Base-by-base conservation (phyloP, 2,888 invertebrate species). In the Volucella zonaria region DNA sequence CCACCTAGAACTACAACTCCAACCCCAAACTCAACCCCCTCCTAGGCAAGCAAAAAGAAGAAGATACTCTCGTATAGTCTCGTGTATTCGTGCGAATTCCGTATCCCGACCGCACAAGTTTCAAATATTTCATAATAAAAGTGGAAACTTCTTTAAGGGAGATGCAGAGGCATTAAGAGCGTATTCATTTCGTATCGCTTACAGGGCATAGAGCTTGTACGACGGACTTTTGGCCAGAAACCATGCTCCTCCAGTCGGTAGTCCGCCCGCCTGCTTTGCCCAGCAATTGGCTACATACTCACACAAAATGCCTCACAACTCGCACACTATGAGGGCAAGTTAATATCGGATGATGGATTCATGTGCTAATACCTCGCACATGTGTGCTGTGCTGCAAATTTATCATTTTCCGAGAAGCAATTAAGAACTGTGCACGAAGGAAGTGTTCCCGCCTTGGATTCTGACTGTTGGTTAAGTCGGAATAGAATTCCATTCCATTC, bases 101-200 rank as follows among this genome's bases (percentile, higher is more conserved):
- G 77, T 86, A 82, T 86, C 82, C 86, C 73, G 80, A 82, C 86
- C 86, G 86, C 86, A 86, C 77, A 86, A 82, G 49, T 86, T 85
- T 86, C 82, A 82, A 82, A 86, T 86, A 86, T 86, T 86, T 86
- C 86, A 86, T 86, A 86, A 86, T 86, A 86, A 86, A 86, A 82
- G 81, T 74, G 77, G 74, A 86, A 86, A 86, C 82, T 86, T 82
- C 77, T 82, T 82, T 64, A 47, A 70, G 77, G 81, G 68, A 82
- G 73, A 75, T 47, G 81, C 81, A 73, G 31, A 31, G 76, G 76
- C 81, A 81, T 81, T 81, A 81, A 76, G 62, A 81, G 71, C 85
- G 68, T 81, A 85, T 85, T 81, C 85, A 85, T 85, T 81, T 80
- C 76, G 68, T 85, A 85, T 81, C 81, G 85, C 49, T 85, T 83